Evolutionary conservation across 2,797 vertebrate genomes (phyloP).

Genomic region (Brachyalestes nurse): DNA sequence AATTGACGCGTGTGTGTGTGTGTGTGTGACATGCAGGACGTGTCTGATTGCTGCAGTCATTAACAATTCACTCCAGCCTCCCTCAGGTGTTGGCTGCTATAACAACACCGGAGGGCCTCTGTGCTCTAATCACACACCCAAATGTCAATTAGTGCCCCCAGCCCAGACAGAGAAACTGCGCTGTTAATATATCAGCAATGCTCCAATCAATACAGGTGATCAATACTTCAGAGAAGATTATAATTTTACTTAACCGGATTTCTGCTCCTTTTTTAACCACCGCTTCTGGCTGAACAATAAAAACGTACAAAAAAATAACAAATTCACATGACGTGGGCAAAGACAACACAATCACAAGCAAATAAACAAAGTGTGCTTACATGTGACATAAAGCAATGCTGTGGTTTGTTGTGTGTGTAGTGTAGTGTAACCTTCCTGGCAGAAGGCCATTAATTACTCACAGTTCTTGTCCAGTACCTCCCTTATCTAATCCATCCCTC

Average conservation of each 20-base stretch:
- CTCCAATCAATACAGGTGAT: neutral
- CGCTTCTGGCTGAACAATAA: neutral
- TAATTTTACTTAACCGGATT: neutral
- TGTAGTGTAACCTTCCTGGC: too few species aligned
- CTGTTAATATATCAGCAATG: neutral
- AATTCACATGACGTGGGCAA: too few species aligned
- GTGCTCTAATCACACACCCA: neutral
- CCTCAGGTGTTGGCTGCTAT: too few species aligned
- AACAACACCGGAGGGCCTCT: neutral
- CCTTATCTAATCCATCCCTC: too few species aligned
- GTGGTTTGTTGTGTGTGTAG: too few species aligned
- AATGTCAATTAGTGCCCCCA: neutral
- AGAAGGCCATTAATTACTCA: too few species aligned
- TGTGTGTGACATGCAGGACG: neutral
- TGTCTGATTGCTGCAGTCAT: neutral
- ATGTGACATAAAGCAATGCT: too few species aligned
- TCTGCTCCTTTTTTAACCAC: neutral
- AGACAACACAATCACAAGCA: too few species aligned
- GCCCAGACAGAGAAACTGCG: neutral
- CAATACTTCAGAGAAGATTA: neutral
- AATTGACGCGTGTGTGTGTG: constrained; percentile 14
- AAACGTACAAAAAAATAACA: too few species aligned
- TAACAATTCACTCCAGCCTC: too few species aligned
- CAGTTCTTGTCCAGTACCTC: too few species aligned
- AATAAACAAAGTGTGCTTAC: too few species aligned